Conservation (phyloP, 2,888 invertebrate genomes). For the Pilophorus perplexus region DNA sequence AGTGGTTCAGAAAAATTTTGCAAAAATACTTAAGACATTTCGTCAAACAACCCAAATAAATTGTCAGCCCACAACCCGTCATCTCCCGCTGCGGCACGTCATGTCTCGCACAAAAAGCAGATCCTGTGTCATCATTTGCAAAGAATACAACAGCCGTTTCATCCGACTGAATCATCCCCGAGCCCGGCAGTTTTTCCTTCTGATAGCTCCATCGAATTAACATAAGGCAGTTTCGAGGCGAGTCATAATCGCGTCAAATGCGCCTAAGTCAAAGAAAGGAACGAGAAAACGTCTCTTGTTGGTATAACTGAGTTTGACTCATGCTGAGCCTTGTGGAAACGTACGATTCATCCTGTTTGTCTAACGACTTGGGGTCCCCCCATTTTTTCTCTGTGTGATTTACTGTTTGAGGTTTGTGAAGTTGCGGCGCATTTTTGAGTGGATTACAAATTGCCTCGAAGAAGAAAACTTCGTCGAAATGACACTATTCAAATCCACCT, state of each 20-base stretch:
- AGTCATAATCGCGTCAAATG: constrained; percentile 22
- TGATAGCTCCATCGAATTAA: constrained; percentile 15
- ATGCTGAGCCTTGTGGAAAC: neutral
- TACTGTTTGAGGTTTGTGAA: neutral
- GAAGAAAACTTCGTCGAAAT: too few species aligned
- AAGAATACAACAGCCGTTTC: constrained; percentile 28
- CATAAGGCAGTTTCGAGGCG: constrained; percentile 17
- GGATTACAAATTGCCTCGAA: neutral
- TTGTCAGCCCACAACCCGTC: too few species aligned
- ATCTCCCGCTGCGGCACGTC: too few species aligned
- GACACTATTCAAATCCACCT: too few species aligned
- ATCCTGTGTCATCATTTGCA: neutral
- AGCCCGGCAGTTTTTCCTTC: neutral
- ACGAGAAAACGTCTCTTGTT: constrained; percentile 9
- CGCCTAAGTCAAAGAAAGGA: neutral
- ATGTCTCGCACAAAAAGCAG: too few species aligned
- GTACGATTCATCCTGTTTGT: constrained; percentile 21
- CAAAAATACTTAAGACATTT: too few species aligned
- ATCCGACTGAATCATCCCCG: constrained; percentile 21
- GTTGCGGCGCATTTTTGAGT: neutral
- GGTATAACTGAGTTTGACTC: constrained; percentile 23
- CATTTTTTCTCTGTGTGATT: constrained; percentile 6
- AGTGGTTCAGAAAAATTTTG: too few species aligned
- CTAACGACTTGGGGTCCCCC: neutral
- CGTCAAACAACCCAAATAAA: too few species aligned